Percentiles rank a stretch among this genome's conserved stretches.
Conservation (phyloP, 2,797 vertebrate species). For the Sebastes nivosus region DNA sequence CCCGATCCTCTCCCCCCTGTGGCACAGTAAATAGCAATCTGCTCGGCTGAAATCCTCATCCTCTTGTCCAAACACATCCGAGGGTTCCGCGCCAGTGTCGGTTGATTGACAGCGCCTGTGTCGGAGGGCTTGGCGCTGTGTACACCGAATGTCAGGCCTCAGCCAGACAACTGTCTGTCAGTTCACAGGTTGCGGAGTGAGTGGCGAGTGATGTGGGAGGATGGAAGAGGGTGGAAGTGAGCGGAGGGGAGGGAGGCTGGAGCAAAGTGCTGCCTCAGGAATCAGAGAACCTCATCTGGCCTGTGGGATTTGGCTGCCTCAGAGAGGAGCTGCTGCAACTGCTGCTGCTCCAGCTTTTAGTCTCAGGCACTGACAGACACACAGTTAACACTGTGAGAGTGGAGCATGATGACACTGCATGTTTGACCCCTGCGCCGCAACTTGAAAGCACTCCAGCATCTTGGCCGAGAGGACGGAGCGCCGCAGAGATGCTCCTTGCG, state of each 20-base stretch:
- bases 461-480: constrained; percentile 34
- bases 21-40: constrained; percentile 70
- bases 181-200: constrained; percentile 57
- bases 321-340: constrained; percentile 28
- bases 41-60: constrained; percentile 60
- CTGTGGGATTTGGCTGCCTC: constrained; percentile 45
- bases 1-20: not conserved
- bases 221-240: constrained; percentile 29
- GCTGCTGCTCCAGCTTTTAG: constrained; percentile 34
- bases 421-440: constrained; percentile 41
- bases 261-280: constrained; percentile 64
- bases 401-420: constrained; percentile 43
- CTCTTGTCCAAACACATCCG: constrained; percentile 76
- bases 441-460: constrained; percentile 48
- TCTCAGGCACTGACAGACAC: constrained; percentile 31
- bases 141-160: constrained; percentile 73
- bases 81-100: constrained; percentile 59
- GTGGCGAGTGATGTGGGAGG: constrained; percentile 58
- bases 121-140: constrained; percentile 66
- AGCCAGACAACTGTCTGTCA: constrained; percentile 77
- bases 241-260: not conserved
- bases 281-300: constrained; percentile 62
- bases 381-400: constrained; percentile 20
- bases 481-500: constrained; percentile 19
- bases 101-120: constrained; percentile 77